Base-by-base conservation (phyloP, 2,113 vertebrate species). In the Amblyornis subalaris region DNA sequence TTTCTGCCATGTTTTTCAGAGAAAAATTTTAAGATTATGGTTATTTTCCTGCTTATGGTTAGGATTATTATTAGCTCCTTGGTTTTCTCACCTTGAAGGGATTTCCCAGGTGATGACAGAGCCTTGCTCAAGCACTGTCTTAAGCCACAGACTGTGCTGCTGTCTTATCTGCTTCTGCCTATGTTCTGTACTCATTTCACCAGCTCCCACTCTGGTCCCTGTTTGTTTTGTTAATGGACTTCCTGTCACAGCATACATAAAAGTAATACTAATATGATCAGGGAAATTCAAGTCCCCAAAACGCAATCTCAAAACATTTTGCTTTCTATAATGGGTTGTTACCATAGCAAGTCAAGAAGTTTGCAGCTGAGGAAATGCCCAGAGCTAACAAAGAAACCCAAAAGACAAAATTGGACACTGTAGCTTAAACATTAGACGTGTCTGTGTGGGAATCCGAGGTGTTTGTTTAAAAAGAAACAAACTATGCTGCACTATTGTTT, bases 201-300 rank as follows among this genome's bases (percentile, higher is more conserved):
- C 67, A 88, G 31, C 54, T 81, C 62, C 53, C 65, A 29, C 24
- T 29, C 47, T 7, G 31, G 40, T 58, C 65, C 47, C 67, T 85
- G 60, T 57, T 95, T 94, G 79, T 71, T 94, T 94, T 93, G 69
- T 73, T 95, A 96, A 95, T 18, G 26, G 79, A 86, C 72, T 70
- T 75, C 47, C 42, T 95, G 85, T 58, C 79, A 85, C 6, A 6
- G 89, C 95, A 84, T 40, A 64, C 25, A 15, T 60, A 81, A 11
- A 11, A 81, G 51, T 35, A 93, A 93, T 65, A 92, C 70, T 95
- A 95, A 95, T 92, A 90, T 29, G 84, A 96, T 89, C 53, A 24
- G 47, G 92, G 94, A 97, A 96, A 97, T 96, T 96, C 78, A 95
- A 94, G 55, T 93, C 94, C 91, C 93, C 84, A 84, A 58, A 90